Conservation (phyloP, 2,797 vertebrate species). For the Serranus cabrilla region DNA sequence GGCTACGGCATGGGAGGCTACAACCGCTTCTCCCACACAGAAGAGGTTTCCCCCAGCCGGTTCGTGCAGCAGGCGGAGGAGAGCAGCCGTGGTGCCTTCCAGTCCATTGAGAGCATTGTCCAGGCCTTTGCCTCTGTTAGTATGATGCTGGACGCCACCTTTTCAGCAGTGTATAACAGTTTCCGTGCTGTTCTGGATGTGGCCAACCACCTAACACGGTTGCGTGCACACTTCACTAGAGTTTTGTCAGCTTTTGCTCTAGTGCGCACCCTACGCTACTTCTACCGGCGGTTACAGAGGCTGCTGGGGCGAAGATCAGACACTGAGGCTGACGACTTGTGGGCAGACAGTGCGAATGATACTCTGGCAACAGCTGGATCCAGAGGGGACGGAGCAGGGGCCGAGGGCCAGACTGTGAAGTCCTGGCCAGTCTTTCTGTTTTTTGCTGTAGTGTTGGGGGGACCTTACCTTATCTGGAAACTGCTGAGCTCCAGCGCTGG, state of each 20-base stretch:
- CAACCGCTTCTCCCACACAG: constrained; percentile 85
- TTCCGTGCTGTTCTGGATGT: constrained; percentile 97
- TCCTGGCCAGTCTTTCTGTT: constrained; percentile 99
- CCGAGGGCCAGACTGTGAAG: constrained; percentile 86
- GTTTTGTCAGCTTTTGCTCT: constrained; percentile 96
- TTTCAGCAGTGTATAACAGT: constrained; percentile 97
- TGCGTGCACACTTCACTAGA: constrained; percentile 95
- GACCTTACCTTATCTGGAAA: constrained; percentile 98
- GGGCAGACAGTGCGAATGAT: constrained; percentile 92
- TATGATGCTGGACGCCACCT: constrained; percentile 99
- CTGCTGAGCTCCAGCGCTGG: constrained; percentile 89
- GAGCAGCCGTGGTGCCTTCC: constrained; percentile 96
- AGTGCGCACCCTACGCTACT: constrained; percentile 93
- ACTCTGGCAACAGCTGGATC: constrained; percentile 77
- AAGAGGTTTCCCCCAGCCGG: constrained; percentile 91
- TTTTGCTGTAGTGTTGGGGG: constrained; percentile 95
- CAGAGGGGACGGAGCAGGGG: constrained; percentile 71
- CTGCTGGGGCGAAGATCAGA: constrained; percentile 89
- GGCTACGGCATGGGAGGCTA: constrained; percentile 87
- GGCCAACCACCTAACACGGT: constrained; percentile 95
- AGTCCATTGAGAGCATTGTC: constrained; percentile 99
- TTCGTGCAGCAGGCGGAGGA: constrained; percentile 98
- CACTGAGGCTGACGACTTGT: constrained; percentile 93
- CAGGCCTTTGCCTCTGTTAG: constrained; percentile 96
- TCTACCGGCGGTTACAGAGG: constrained; percentile 90